Base-by-base conservation (phyloP, 2,797 vertebrate species). In the Chiroxiphia lanceolata region DNA sequence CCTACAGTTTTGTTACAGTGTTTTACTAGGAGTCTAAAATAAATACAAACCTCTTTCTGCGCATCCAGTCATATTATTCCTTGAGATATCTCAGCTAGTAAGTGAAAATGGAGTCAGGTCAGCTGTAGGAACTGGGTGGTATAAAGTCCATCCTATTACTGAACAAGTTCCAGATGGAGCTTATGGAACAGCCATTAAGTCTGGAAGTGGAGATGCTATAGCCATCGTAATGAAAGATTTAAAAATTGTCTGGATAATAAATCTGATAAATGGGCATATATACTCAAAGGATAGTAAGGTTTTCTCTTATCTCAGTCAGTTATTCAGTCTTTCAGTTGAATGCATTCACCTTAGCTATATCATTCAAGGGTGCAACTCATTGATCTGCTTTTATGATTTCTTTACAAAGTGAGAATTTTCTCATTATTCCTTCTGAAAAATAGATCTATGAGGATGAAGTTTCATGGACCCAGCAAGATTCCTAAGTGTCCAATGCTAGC, bases 311-410 rank as follows among this genome's bases (percentile, higher is more conserved):
- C 79, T 96, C 75, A 68, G 79, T 75, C 72, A 86, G 87, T 86
- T 91, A 89, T 44, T 89, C 79, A 74, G 83, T 76, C 87, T 94
- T 79, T 88, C 67, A 67, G 47, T 27, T 82, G 87, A 93, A 69
- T 78, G 44, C 33, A 18, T 88, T 93, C 93, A 93, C 76, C 47
- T 89, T 79, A 88, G 67, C 51, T 90, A 5, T 82, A 74, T 88
- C 83, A 76, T 90, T 88, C 89, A 95, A 84, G 33, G 77, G 54
- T 95, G 87, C 77, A 61, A 86, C 50, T 93, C 92, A 92, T 74
- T 94, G 92, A 96, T 95, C 87, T 89, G 67, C 93, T 94, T 94
- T 94, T 93, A 94, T 88, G 54, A 86, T 92, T 92, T 93, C 91
- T 95, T 94, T 94, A 83, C 84, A 70, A 97, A 94, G 94, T 72